Conservation (phyloP, 1,140 invertebrate species). For the Zophobas atratus region DNA sequence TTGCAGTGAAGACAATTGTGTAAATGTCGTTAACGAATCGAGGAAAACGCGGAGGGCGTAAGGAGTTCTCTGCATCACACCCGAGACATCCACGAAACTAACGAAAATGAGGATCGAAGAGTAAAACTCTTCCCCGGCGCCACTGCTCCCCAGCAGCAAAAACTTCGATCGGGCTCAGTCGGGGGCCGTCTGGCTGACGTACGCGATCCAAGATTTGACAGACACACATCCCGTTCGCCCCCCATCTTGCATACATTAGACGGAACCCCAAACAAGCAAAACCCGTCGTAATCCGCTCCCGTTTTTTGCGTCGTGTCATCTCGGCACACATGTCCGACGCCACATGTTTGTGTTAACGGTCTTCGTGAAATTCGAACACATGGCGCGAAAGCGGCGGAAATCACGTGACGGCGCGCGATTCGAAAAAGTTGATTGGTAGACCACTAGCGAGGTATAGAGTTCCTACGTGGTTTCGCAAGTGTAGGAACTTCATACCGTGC, state of each 20-base stretch:
- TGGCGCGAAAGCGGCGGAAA: conserved; percentile 4
- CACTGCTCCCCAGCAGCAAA: conserved; percentile 19
- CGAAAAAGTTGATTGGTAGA: conserved; percentile 59
- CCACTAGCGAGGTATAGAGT: conserved; percentile 70
- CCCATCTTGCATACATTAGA: conserved; percentile 35
- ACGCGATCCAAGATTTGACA: conserved; percentile 27
- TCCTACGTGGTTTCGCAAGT: conserved; percentile 67
- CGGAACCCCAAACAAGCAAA: conserved; percentile 9
- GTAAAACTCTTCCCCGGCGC: neutral
- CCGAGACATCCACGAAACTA: no score
- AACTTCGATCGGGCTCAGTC: conserved; percentile 29
- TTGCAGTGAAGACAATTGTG: no score
- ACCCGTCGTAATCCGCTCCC: neutral
- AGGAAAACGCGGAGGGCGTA: no score
- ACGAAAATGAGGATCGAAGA: no score
- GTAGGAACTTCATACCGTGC: conserved; percentile 71
- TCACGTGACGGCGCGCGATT: neutral
- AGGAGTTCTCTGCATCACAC: no score
- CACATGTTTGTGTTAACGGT: conserved; percentile 49
- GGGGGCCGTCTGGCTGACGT: conserved; percentile 25
- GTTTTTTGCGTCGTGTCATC: conserved; percentile 12
- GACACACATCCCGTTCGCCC: conserved; percentile 33
- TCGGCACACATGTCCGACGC: conserved; percentile 21
- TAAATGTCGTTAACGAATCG: no score
- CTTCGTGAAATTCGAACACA: conserved; percentile 43